Base-by-base conservation (phyloP, 2,113 vertebrate species). In the Ramphastos sulfuratus region DNA sequence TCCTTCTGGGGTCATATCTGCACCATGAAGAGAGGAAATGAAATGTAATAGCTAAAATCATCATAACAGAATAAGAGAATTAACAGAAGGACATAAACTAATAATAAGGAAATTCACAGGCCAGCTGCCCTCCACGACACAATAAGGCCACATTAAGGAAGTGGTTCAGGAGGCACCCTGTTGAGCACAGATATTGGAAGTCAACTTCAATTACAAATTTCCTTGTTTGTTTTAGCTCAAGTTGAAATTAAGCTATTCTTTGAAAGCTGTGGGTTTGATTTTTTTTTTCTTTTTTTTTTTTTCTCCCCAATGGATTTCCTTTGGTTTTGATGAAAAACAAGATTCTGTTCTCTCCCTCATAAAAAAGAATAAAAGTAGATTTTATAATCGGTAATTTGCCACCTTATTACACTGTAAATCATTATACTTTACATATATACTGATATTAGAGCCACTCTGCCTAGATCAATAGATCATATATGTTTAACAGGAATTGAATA, bases 21-120 rank as follows among this genome's bases (percentile, higher is more conserved):
- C 31, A 75, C 72, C 92, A 94, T 85, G 96, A 96, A 94, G 96
- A 97, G 92, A 97, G 96, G 97, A 98, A 98, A 97, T 97, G 93
- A 97, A 98, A 96, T 74, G 85, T 72, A 91, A 93, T 94, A 96
- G 91, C 92, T 93, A 95, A 94, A 96, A 96, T 86, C 58, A 90
- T 94, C 86, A 78, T 89, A 91, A 86, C 58, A 83, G 91, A 92
- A 90, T 89, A 93, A 96, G 77, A 93, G 96, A 94, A 84, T 94
- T 95, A 95, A 95, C 94, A 96, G 96, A 95, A 82, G 94, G 97
- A 95, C 82, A 96, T 95, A 97, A 96, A 89, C 90, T 91, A 96
- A 96, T 96, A 96, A 94, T 95, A 96, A 95, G 87, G 87, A 97
- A 96, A 97, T 96, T 97, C 97, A 96, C 92, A 94, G 94, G 75